A percentile compares a stretch with the other conserved stretches of the same genome.
Conservation (phyloP, 2,797 vertebrate genomes). For the Picus viridis region DNA sequence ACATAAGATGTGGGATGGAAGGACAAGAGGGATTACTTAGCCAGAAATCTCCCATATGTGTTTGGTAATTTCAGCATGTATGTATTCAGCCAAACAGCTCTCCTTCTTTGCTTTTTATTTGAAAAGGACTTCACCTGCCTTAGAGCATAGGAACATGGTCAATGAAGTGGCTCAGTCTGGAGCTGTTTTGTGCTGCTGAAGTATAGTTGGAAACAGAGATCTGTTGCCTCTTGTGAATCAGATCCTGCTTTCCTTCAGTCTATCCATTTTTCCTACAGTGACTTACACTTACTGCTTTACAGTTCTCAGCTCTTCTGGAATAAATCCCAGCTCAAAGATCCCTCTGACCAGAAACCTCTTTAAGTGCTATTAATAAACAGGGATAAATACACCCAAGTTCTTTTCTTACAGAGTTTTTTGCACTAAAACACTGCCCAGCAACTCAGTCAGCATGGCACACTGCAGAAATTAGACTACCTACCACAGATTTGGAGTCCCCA, state of each 20-base stretch:
- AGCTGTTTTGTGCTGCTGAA: neutral
- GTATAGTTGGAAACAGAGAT: neutral
- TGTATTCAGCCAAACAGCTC: neutral
- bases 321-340: neutral
- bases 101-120: neutral
- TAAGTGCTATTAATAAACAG: neutral
- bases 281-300: neutral
- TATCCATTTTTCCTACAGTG: neutral
- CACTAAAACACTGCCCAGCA: neutral
- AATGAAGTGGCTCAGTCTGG: neutral
- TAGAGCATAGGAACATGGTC: neutral
- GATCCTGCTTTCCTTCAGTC: neutral
- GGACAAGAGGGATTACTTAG: neutral
- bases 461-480: neutral
- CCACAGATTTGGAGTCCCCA: neutral
- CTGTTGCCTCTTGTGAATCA: neutral
- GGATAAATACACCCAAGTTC: neutral
- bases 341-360: neutral
- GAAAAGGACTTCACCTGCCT: neutral
- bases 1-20: neutral
- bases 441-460: neutral
- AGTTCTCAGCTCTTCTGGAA: neutral
- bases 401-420: neutral
- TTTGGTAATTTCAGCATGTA: neutral
- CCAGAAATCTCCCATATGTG: neutral